Base-by-base conservation (phyloP, 2,797 vertebrate genomes). In the Coccyzus lansbergi region DNA sequence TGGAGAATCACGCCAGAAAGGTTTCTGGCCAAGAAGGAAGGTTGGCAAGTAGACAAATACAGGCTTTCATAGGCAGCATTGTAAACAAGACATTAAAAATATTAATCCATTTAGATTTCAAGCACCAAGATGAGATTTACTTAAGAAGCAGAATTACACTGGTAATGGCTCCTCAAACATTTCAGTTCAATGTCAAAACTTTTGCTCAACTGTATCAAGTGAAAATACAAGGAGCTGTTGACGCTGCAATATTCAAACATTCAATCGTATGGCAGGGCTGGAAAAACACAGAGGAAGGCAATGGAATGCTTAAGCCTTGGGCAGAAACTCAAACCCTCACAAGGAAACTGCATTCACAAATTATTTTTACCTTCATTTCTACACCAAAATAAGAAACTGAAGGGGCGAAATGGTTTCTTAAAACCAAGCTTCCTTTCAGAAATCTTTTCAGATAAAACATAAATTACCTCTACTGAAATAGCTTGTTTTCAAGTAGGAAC, bases 71-170 rank as follows among this genome's bases (percentile, higher is more conserved):
- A 97, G 94, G 95, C 94, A 93, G 91, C 91, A 94, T 84, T 96
- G 93, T 96, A 95, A 97, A 93, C 52, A 88, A 95, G 90, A 95
- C 95, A 95, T 97, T 94, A 96, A 97, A 97, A 95, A 94, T 96
- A 96, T 94, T 74, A 88, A 96, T 84, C 84, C 83, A 78, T 90
- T 77, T 93, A 91, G 81, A 91, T 95, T 96, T 95, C 90, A 94
- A 96, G 90, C 55, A 89, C 70, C 86, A 91, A 88, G 52, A 76
- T 85, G 78, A 91, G 88, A 93, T 92, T 93, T 96, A 94, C 74
- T 95, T 86, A 78, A 91, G 90, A 92, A 96, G 72, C 49, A 95
- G 86, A 92, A 92, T 88, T 86, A 76, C 90, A 67, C 53, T 80
- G 76, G 83, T 94, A 93, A 95, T 95, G 77, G 82, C 74, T 92